phyloP scores from a whole-genome alignment of 2,797 vertebrate species.

The Lepilemur ruficaudatus region DNA sequence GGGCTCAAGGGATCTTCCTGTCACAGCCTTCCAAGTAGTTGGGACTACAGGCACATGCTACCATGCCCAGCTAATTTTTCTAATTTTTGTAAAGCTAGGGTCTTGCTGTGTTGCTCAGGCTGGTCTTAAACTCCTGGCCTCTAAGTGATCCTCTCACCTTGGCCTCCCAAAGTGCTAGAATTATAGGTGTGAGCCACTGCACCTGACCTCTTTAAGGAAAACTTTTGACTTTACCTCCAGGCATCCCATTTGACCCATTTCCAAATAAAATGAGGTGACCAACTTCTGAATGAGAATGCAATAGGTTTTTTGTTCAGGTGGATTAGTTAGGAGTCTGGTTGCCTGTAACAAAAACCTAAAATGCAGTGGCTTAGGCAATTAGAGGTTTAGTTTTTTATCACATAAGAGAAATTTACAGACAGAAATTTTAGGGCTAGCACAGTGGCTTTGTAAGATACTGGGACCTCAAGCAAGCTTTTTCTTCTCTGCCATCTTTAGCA shows the following conservation, averaged over 20 bases:
- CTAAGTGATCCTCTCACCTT: no score
- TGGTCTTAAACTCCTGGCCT: no score
- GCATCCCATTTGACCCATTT: neutral
- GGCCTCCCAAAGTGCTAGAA: no score
- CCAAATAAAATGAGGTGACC: neutral
- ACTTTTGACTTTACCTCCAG: neutral
- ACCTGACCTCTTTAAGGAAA: neutral
- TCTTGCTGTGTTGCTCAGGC: no score
- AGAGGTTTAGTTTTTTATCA: neutral
- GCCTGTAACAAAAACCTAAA: neutral
- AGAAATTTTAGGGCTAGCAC: slow-evolving; percentile 5
- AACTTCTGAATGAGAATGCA: slow-evolving; percentile 9
- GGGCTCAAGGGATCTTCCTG: no score
- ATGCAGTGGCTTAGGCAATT: neutral
- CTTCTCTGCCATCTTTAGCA: neutral
- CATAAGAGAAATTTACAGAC: slow-evolving; percentile 9
- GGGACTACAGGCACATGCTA: no score
- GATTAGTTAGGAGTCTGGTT: slow-evolving; percentile 4
- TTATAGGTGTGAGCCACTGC: no score
- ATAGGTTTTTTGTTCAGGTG: neutral
- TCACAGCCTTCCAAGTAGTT: no score
- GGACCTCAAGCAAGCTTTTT: neutral
- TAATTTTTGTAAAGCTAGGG: no score
- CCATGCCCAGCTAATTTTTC: no score
- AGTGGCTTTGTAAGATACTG: neutral